Base-by-base conservation (phyloP, 2,888 invertebrate genomes). In the Lycophotia porphyrea region DNA sequence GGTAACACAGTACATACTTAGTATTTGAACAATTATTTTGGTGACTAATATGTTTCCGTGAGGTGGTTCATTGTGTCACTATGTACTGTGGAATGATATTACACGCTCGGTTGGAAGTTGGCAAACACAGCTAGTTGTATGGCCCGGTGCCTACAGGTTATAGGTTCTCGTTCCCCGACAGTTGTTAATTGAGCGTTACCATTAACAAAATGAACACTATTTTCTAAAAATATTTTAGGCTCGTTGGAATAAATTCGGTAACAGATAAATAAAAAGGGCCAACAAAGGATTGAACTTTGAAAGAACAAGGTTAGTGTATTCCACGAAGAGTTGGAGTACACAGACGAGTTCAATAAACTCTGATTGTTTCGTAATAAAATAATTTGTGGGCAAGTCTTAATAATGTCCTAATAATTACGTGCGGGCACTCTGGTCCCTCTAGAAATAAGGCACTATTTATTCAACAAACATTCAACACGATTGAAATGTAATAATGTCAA, bases 401-500 rank as follows among this genome's bases (percentile, higher is more conserved):
- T 74, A 71, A 60, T 36, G n/a, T 47, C n/a, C 64, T 58, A 74
- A 77, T 82, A 77, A 78, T 78, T 68, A 78, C 78, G 67, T 77
- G 80, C 80, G 85, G 82, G 84, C 84, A 84, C 82, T 85, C 80
- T 82, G 85, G 85, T 89, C 88, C 90, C 90, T 82, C 63, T 79
- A 89, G 89, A 89, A 91, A 92, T 91, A 86, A 88, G 88, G 83
- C 83, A 76, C 81, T 90, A 88, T 92, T 91, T 93, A 88, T 91
- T 90, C 81, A 84, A 87, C 89, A 91, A 91, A 91, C 87, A 92
- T 84, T 82, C 84, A 88, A 87, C 89, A 84, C 89, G 85, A 92
- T 92, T 91, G 91, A 92, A 92, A 91, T 90, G 90, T 92, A 92
- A 92, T 92, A 93, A 92, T 90, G 93, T 91, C 92, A 91, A 88